Base-by-base conservation (phyloP, 2,113 vertebrate genomes). In the Aspidoscelis tigris region DNA sequence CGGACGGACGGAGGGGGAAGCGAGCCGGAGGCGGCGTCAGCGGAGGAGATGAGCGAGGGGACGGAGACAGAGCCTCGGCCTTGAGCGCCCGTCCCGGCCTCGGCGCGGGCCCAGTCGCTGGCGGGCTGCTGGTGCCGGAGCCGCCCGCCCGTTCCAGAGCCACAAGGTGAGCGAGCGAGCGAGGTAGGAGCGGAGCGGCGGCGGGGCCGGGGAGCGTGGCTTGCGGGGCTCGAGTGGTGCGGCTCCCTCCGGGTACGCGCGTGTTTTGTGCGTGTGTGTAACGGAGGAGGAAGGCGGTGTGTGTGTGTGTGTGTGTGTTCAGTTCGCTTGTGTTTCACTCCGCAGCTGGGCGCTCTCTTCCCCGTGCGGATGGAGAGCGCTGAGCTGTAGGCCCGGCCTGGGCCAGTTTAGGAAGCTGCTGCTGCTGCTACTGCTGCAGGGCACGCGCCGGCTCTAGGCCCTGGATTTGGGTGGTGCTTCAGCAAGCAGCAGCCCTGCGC, bases 101-200 rank as follows among this genome's bases (percentile, higher is more conserved):
- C 75, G 53, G 75, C 7, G 18, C 16, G 26, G 10, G 61, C 73
- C 47, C 18, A 69, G 33, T 50, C 43, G n/a, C 70, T 68, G 26
- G 74, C 74, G 71, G 33, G 76, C 87, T 53, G 41, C 78, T n/a
- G 47, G 76, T 24, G 65, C 83, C 0, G 78, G 83, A 81, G 61
- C 33, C 33, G 33, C 33, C 5, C 55, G 65, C 82, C 68, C n/a
- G 80, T 43, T 81, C 26, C 83, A 47, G 76, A 80, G 68, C 84
- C 78, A 92, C 89, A 87, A 85, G 91, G 90, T 90, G 88, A 84
- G 91, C 80, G 84, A 14, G 4, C 11, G 21, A 44, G n/a, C 7
- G 11, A 14, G 4, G 12, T 6, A 12, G 2, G 2, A 22, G 73
- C 43, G 22, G 71, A 5, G n/a, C 20, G n/a, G 43, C 22, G 12